Evolutionary conservation across 2,888 invertebrate species (phyloP), one percentile per base, ranked within the genome.

Genomic region (Rosalia funebris): DNA sequence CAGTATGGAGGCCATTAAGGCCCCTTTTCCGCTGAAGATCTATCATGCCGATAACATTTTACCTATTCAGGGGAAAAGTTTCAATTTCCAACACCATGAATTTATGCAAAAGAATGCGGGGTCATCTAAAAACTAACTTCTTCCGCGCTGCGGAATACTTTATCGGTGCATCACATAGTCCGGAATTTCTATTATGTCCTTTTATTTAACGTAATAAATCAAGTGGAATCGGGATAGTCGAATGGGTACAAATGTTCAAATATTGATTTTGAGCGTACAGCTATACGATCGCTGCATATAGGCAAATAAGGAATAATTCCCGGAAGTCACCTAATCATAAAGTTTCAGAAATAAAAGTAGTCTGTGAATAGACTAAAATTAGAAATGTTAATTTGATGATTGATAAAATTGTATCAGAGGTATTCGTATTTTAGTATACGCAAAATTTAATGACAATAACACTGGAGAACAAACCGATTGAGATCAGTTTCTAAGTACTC

Each of bases 71-170:
- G 52, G 44, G 61, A 53, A 60, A 63, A 63, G 60, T 53, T 64
- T 64, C 58, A 61, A 64, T 61, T 64, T 52, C 64, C 56, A 58
- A 45, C 54, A 47, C 57, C 50, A 47, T 19, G 58, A 55, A 64
- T 61, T 55, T 64, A 63, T 63, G 63, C 57, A 60, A 60, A 60
- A 47, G 63, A 50, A 48, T 54, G 63, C 63, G 59, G 56, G 60
- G 60, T 60, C 63, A 54, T 45, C 63, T 54, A 55, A 54, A 50
- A 60, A 60, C 62, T 52, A 55, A 46, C 54, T 45, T 32, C 42
- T 44, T 44, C 53, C 50, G 19, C 25, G 45, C 55, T 55, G 48
- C 58, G 48, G 50, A 58, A 47, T 57, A 50, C 55, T 50, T 62
- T 58, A 57, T 57, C 62, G 44, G 44, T 16, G 47, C 53, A 20